Percentiles rank a stretch among this genome's conserved stretches.
Conservation (phyloP, 2,113 vertebrate species). For the Pardalotus punctatus region DNA sequence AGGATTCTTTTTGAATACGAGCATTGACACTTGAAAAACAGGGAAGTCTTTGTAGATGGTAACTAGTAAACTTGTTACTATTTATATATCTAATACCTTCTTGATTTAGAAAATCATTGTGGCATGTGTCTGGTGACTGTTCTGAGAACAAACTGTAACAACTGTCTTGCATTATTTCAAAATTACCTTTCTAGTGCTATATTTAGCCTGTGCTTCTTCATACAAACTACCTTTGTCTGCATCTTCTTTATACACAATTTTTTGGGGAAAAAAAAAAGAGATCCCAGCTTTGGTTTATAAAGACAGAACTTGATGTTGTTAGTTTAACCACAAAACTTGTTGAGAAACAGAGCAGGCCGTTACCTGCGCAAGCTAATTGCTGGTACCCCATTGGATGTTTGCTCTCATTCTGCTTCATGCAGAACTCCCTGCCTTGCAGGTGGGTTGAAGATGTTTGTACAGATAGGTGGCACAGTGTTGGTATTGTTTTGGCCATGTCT, state of each 20-base stretch:
- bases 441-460: not conserved
- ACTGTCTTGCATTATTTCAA: not conserved
- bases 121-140: not conserved
- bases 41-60: not conserved
- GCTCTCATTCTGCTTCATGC: not conserved
- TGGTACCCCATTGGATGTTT: not conserved
- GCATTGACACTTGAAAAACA: not conserved
- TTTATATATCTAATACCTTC: conserved; percentile 25
- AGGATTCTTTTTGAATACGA: not conserved
- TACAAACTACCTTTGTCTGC: not conserved
- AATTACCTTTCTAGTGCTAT: not conserved
- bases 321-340: not conserved
- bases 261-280: not conserved
- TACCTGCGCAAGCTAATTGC: not conserved
- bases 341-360: not conserved
- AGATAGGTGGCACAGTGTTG: not conserved
- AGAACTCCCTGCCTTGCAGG: not conserved
- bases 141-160: conserved; percentile 1
- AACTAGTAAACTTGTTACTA: not conserved
- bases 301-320: not conserved
- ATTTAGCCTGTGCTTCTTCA: not conserved
- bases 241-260: not conserved
- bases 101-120: not conserved
- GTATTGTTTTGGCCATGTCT: rapidly evolving
- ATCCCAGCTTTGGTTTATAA: not conserved